Conservation (phyloP, 2,797 vertebrate genomes). For the Pipistrellus nathusii region DNA sequence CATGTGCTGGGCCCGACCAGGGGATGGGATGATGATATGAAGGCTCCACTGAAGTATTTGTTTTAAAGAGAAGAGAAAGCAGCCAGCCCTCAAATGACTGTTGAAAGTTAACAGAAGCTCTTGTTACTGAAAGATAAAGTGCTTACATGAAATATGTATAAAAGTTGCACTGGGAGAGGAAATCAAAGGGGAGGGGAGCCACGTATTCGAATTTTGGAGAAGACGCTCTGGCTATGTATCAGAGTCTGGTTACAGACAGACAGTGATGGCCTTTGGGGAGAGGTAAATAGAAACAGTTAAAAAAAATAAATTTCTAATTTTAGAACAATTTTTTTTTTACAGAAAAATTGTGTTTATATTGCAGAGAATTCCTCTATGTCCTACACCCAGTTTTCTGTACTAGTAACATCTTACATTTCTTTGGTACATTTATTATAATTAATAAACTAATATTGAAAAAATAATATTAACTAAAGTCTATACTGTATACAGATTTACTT, state of each 20-base stretch:
- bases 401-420: not conserved
- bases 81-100: not conserved
- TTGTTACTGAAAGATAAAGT: conserved; percentile 60
- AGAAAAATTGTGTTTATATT: not conserved
- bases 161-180: conserved; percentile 47
- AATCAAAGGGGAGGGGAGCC: not conserved
- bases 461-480: not conserved
- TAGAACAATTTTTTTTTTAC: conserved; percentile 24
- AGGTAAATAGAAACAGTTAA: not conserved
- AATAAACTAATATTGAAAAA: not conserved
- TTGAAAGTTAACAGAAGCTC: conserved; percentile 49
- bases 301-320: conserved; percentile 44
- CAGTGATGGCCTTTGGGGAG: not conserved
- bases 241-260: conserved; percentile 23
- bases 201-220: conserved; percentile 28
- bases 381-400: not conserved
- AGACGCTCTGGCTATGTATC: not conserved
- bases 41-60: conserved; percentile 41
- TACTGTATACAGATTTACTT: conserved; percentile 30
- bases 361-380: not conserved
- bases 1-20: not conserved
- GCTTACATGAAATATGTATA: conserved; percentile 45
- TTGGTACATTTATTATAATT: not conserved
- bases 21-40: conserved; percentile 19
- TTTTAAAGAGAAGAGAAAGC: conserved; percentile 59